These are phyloP conservation scores for Dioctria rufipes DNA, from an alignment of 2,888 invertebrate genomes.

Conservation along the genomic window DNA sequence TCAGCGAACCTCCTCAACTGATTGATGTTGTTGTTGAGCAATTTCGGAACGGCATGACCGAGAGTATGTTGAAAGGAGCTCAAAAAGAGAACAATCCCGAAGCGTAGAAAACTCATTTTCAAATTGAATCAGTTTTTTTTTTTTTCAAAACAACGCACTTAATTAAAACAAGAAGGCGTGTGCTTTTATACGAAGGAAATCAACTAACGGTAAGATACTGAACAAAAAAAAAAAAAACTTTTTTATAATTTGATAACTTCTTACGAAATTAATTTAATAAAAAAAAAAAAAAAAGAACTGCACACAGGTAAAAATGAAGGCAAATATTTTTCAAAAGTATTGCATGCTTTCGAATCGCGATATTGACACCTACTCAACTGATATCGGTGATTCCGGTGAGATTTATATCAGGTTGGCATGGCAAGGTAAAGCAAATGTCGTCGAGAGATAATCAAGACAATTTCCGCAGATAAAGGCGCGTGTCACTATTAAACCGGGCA, in stretches of 20 bases:
- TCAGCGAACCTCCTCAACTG: not conserved
- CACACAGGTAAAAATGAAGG: too few species aligned
- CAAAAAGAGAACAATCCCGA: slow-evolving; percentile 5
- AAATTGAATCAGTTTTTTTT: not conserved
- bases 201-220: not conserved
- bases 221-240: not conserved
- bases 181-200: not conserved
- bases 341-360: too few species aligned
- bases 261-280: not conserved
- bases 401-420: too few species aligned
- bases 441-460: too few species aligned
- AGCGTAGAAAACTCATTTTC: not conserved
- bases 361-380: too few species aligned
- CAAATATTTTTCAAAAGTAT: too few species aligned
- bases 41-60: not conserved
- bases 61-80: not conserved
- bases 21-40: not conserved
- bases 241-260: not conserved
- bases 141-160: too few species aligned
- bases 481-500: too few species aligned
- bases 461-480: too few species aligned
- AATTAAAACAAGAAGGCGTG: not conserved
- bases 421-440: too few species aligned
- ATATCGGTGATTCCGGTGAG: too few species aligned
- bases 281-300: not conserved